Base-by-base conservation (phyloP, 2,113 vertebrate genomes). In the Tychaedon coryphoeus region DNA sequence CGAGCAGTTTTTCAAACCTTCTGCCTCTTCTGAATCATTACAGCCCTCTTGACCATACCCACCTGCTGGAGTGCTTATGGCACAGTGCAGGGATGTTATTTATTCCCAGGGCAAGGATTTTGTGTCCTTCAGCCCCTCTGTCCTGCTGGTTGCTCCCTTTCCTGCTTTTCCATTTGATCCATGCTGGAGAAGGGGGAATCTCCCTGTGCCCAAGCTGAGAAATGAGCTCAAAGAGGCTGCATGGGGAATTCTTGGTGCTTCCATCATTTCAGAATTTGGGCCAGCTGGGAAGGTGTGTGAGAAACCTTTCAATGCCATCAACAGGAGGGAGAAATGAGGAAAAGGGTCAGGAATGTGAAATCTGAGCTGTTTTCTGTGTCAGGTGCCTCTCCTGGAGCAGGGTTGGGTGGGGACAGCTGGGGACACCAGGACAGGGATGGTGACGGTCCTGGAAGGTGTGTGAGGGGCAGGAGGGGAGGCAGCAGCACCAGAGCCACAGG, bases 101-200 rank as follows among this genome's bases (percentile, higher is more conserved):
- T 56, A 6, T 56, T 36, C 69, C 58, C 67, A 24, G 62, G 28
- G 62, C 13, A 3, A 38, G 43, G n/a, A 13, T 65, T 70, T 47
- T 38, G 15, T 71, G 82, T 12, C 75, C 69, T 42, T 43, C 61
- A 74, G 65, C 65, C 58, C 6, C 74, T 72, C 66, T 72, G 34
- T 31, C 53, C n/a, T 24, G 15, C 43, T 42, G 51, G 8, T 8
- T 7, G 1, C 36, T 69, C 69, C 40, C 54, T 67, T 74, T 14
- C 36, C 90, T 87, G 69, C 45, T 50, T 71, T 78, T 62, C 78
- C 38, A 3, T 50, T 25, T 16, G 26, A 19, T 69, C 78, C 43
- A 0, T 14, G 1, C 1, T 48, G 82, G 66, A 60, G 29, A 4
- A 26, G 6, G 20, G 25, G 38, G n/a, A 33, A 48, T 51, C n/a